phyloP scores from a whole-genome alignment of 1,140 invertebrate species.

The Stenopsyche tienmushanensis region DNA sequence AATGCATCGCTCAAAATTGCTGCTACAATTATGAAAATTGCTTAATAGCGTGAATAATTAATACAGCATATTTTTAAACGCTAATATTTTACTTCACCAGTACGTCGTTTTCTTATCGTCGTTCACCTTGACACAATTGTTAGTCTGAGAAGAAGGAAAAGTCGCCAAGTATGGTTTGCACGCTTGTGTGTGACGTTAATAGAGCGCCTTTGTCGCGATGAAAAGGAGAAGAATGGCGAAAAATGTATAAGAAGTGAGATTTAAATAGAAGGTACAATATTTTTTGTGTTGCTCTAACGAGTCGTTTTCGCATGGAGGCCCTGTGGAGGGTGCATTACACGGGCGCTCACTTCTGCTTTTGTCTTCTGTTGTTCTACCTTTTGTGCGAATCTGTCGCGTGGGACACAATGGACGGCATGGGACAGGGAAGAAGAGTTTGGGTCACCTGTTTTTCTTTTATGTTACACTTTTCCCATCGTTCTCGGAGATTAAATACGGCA shows the following conservation, averaged over 20 bases:
- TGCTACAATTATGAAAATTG: no score
- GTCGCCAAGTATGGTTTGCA: background rate
- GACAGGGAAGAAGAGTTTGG: background rate
- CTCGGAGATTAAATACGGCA: background rate
- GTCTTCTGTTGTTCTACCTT: background rate
- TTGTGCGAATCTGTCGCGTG: background rate
- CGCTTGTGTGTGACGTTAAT: conserved; percentile 2
- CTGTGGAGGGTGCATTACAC: no score
- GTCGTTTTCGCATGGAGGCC: background rate
- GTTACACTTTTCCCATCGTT: background rate
- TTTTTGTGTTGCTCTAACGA: background rate
- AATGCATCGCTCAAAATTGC: no score
- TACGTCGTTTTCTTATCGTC: no score
- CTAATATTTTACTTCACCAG: no score
- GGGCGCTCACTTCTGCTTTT: background rate
- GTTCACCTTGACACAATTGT: no score
- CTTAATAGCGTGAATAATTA: no score
- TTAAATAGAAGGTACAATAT: background rate
- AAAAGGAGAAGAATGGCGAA: background rate
- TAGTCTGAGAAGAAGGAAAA: background rate
- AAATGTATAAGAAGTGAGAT: background rate
- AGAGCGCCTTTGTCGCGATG: background rate
- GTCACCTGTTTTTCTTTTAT: background rate
- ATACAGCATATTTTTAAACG: no score
- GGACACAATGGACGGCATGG: background rate